These are phyloP conservation scores for Barnardius zonarius DNA, from an alignment of 2,113 vertebrate genomes.

Conservation along the genomic window DNA sequence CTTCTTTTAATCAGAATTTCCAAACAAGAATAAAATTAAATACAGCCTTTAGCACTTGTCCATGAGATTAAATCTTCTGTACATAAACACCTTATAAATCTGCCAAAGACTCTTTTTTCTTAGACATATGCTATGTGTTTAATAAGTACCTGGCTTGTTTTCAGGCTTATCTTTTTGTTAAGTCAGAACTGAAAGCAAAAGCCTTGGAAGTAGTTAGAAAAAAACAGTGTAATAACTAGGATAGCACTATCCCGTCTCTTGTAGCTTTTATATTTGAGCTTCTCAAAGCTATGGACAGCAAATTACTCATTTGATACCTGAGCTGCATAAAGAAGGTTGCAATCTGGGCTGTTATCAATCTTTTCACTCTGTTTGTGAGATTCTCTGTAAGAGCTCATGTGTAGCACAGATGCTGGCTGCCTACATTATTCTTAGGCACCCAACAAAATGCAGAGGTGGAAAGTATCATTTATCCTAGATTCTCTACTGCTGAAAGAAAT, in stretches of 20 bases:
- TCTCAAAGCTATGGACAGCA: constrained; percentile 68
- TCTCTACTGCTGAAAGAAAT: constrained; percentile 37
- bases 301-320: constrained; percentile 78
- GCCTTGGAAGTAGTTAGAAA: constrained; percentile 76
- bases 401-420: constrained; percentile 36
- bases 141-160: constrained; percentile 73
- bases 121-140: constrained; percentile 65
- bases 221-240: constrained; percentile 76
- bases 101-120: constrained; percentile 57
- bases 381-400: constrained; percentile 57
- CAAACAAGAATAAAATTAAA: constrained; percentile 60
- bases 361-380: constrained; percentile 69
- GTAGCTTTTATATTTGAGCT: constrained; percentile 74
- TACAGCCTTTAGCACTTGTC: constrained; percentile 47
- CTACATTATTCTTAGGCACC: constrained; percentile 52
- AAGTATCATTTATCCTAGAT: constrained; percentile 40
- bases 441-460: constrained; percentile 61
- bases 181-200: constrained; percentile 75
- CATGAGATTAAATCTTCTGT: constrained; percentile 57
- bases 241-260: constrained; percentile 74
- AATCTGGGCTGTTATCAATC: constrained; percentile 75
- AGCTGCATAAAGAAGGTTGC: constrained; percentile 75
- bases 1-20: constrained; percentile 59
- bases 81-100: constrained; percentile 40
- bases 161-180: constrained; percentile 75